Evolutionary conservation across 2,888 invertebrate genomes (phyloP), one percentile per base, ranked within the genome.

Genomic region (Tipula unca): DNA sequence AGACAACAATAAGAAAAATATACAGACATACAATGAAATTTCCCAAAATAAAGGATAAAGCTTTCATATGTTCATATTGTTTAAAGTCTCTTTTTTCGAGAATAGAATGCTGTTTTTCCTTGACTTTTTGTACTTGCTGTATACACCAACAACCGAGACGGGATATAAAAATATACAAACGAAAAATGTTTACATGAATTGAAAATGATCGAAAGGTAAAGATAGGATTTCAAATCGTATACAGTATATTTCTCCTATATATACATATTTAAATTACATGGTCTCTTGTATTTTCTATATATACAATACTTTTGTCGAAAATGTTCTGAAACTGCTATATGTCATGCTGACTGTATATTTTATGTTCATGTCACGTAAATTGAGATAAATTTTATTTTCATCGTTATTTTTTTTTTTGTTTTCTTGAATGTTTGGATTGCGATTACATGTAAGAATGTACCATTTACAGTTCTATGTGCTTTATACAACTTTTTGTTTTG

Each of bases 321-420:
- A 69, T 69, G 69, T 10, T 69, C 25, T 69, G 69, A 69, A 69
- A 25, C 69, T 69, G 69, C 69, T 69, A 10, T 69, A 69, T 69
- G 13, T 25, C 25, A 69, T 69, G 69, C 25, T 69, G 69, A 69
- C 69, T 69, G 8, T 54, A 69, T 69, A 25, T 69, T 69, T 69
- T 69, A 69, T 69, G 69, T 69, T 69, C 69, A 69, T 69, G 69
- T 69, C 69, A 69, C 69, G 69, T 69, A 69, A 69, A 69, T 25
- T 69, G 25, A 69, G 69, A 69, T 69, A 69, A 69, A 69, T 69
- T 69, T 69, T 69, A 69, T 69, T 69, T 69, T 69, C 69, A 69
- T 69, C 69, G 25, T 69, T 17, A 17, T 48, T 69, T 69, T 17
- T 32, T 48, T 17, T 69, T 69, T 69, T 69, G 25, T 69, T 25